Conservation (phyloP, 2,888 invertebrate species). For the Epirrita christyi region DNA sequence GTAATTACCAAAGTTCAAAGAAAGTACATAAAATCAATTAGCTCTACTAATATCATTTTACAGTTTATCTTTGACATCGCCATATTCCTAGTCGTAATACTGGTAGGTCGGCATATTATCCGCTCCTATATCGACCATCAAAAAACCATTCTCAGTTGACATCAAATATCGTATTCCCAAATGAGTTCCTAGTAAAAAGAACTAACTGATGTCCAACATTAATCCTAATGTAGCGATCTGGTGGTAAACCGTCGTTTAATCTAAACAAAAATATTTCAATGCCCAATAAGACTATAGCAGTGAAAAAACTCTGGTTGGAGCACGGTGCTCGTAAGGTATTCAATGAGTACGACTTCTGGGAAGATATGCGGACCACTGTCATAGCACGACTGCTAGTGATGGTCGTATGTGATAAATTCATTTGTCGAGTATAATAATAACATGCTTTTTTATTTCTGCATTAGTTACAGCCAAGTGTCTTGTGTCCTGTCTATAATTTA, state of each 20-base stretch:
- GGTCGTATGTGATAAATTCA: slow-evolving; percentile 44
- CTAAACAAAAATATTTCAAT: slow-evolving; percentile 83
- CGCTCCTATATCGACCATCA: slow-evolving; percentile 46
- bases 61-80: slow-evolving; percentile 40
- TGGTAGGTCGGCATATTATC: slow-evolving; percentile 52
- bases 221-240: slow-evolving; percentile 81
- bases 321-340: slow-evolving; percentile 74
- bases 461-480: too few relatives aligned
- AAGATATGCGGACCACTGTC: slow-evolving; percentile 78
- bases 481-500: too few relatives aligned
- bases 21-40: slow-evolving; percentile 27
- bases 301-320: slow-evolving; percentile 69
- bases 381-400: slow-evolving; percentile 77
- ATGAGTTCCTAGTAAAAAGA: slow-evolving; percentile 58
- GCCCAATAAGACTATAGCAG: slow-evolving; percentile 77
- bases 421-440: slow-evolving; percentile 20
- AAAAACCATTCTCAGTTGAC: slow-evolving; percentile 51
- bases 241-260: slow-evolving; percentile 78
- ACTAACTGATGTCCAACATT: slow-evolving; percentile 77
- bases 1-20: slow-evolving; percentile 14
- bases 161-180: slow-evolving; percentile 55
- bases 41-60: slow-evolving; percentile 35
- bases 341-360: slow-evolving; percentile 79
- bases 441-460: too few relatives aligned
- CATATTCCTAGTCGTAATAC: slow-evolving; percentile 42